Conservation (phyloP, 2,797 vertebrate species). For the Micropoecilia bifurca region DNA sequence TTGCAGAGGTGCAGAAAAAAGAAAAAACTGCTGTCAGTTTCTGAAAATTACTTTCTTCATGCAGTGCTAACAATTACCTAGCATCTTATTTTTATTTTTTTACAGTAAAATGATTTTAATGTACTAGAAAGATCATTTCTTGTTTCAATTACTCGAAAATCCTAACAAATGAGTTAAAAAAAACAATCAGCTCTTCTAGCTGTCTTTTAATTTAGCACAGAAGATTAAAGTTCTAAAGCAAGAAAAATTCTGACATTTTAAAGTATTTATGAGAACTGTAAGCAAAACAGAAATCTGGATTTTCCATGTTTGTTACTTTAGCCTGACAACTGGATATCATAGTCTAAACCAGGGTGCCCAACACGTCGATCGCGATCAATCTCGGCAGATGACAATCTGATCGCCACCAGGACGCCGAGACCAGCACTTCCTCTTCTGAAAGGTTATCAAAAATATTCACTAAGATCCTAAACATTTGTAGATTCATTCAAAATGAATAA, state of each 20-base stretch:
- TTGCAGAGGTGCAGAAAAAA: not conserved
- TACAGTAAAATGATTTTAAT: not conserved
- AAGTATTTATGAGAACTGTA: not conserved
- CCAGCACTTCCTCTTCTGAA: too few species aligned
- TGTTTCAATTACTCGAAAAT: not conserved
- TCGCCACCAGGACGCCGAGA: too few species aligned
- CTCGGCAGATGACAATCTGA: too few species aligned
- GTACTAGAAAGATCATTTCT: not conserved
- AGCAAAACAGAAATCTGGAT: too few species aligned
- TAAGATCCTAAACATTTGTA: too few species aligned
- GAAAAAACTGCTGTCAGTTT: not conserved
- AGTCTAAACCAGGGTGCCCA: too few species aligned
- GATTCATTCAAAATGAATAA: too few species aligned
- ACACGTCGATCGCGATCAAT: too few species aligned
- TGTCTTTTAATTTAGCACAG: not conserved
- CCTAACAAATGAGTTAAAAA: not conserved
- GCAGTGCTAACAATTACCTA: not conserved
- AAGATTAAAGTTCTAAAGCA: not conserved
- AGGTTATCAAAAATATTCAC: too few species aligned
- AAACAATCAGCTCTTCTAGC: not conserved
- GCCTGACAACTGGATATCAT: too few species aligned
- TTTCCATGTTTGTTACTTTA: too few species aligned
- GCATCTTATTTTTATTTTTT: not conserved
- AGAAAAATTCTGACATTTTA: not conserved
- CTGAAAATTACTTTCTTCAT: not conserved